Evolutionary conservation across 2,797 vertebrate genomes (phyloP).

Genomic region (Nothura maculosa): DNA sequence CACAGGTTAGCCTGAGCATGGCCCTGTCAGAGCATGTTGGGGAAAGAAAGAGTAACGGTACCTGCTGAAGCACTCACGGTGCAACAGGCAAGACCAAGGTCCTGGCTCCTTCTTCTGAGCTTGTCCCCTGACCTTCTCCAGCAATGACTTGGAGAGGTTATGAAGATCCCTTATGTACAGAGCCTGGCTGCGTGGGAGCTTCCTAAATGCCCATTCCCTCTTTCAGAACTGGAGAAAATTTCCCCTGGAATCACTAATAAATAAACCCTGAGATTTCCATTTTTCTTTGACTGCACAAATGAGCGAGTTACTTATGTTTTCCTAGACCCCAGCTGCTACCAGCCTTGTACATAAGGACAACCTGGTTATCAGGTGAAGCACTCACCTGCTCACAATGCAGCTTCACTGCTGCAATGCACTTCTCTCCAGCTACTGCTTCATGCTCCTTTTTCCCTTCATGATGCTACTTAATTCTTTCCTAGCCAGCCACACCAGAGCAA

Average conservation of each 20-base stretch:
- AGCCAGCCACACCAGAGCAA: neutral
- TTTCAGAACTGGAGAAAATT: neutral
- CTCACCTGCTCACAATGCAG: neutral
- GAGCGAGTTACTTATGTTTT: neutral
- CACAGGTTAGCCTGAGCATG: neutral
- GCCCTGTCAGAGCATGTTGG: neutral
- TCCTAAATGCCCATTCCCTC: neutral
- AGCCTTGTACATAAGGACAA: neutral
- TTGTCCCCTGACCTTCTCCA: neutral
- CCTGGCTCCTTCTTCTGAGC: neutral
- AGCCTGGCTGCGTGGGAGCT: neutral
- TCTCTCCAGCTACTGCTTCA: neutral
- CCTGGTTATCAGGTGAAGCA: neutral
- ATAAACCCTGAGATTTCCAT: neutral
- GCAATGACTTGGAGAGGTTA: accelerated
- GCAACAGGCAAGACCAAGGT: neutral
- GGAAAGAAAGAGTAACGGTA: neutral
- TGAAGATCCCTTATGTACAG: neutral
- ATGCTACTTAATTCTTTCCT: slow-evolving; percentile 43
- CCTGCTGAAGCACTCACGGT: neutral
- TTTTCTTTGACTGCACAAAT: neutral
- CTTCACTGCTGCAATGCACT: neutral
- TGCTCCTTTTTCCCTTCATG: slow-evolving; percentile 14
- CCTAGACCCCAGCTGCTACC: neutral
- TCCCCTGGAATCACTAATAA: neutral